Conservation (phyloP, 2,797 vertebrate genomes). For the Eulemur albifrons region DNA sequence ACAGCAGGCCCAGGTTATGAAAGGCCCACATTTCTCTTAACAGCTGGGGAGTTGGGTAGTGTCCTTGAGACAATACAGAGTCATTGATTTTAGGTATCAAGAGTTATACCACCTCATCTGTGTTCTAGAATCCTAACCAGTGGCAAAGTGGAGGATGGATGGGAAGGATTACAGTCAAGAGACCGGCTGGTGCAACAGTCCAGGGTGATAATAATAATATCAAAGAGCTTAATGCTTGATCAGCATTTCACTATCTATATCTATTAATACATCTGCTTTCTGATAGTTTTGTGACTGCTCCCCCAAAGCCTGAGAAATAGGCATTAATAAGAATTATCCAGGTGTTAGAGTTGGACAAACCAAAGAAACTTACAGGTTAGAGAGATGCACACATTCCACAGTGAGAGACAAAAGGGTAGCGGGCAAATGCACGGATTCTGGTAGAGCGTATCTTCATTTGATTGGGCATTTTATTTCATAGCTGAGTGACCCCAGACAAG, state of each 20-base stretch:
- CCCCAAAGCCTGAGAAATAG: neutral
- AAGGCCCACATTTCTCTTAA: neutral
- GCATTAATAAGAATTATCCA: neutral
- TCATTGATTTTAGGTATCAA: neutral
- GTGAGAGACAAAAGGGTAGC: neutral
- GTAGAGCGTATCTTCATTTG: neutral
- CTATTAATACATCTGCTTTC: neutral
- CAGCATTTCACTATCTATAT: neutral
- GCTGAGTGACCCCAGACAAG: neutral
- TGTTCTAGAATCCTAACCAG: neutral
- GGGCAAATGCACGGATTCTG: neutral
- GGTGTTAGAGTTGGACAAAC: neutral
- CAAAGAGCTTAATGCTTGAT: neutral
- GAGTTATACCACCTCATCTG: neutral
- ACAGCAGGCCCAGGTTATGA: neutral
- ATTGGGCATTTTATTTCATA: neutral
- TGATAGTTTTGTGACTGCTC: neutral
- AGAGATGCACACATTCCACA: neutral
- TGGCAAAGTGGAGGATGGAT: neutral
- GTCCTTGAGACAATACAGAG: neutral
- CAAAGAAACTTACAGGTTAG: neutral
- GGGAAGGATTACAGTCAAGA: neutral
- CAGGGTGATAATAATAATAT: neutral
- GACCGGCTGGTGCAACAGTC: neutral
- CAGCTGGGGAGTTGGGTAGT: neutral